Conservation (phyloP, 2,888 invertebrate genomes). For the Cheilosia grossa region DNA sequence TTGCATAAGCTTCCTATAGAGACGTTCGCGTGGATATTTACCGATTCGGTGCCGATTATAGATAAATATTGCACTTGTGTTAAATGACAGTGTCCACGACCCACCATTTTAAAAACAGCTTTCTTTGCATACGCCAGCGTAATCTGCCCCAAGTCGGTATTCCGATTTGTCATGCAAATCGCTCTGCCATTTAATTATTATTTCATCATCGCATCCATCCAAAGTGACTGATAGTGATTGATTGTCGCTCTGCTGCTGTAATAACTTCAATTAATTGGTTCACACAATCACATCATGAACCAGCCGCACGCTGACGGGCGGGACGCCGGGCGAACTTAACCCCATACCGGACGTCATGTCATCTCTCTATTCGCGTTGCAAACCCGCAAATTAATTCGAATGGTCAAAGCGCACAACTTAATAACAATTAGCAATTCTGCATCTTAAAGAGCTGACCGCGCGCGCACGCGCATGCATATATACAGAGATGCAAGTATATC, state of each 20-base stretch:
- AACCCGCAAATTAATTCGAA: slow-evolving; percentile 69
- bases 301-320: background rate
- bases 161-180: slow-evolving; percentile 54
- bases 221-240: slow-evolving; percentile 63
- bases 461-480: background rate
- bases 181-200: slow-evolving; percentile 43
- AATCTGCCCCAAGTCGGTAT: background rate
- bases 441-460: slow-evolving; percentile 38
- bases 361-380: background rate
- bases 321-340: slow-evolving; percentile 30
- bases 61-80: too few species aligned
- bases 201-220: slow-evolving; percentile 63
- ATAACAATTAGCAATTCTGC: slow-evolving; percentile 67
- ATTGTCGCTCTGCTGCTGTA: slow-evolving; percentile 44
- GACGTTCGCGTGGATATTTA: too few species aligned
- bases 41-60: too few species aligned
- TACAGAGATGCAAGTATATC: background rate
- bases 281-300: slow-evolving; percentile 54
- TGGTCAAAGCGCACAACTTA: slow-evolving; percentile 74
- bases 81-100: too few species aligned
- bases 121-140: too few species aligned
- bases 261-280: slow-evolving; percentile 68
- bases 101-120: too few species aligned
- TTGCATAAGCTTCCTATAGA: too few species aligned
- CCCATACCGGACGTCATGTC: slow-evolving; percentile 52